Evolutionary conservation across 2,113 vertebrate species (phyloP).

Genomic region (Chloebia gouldiae): DNA sequence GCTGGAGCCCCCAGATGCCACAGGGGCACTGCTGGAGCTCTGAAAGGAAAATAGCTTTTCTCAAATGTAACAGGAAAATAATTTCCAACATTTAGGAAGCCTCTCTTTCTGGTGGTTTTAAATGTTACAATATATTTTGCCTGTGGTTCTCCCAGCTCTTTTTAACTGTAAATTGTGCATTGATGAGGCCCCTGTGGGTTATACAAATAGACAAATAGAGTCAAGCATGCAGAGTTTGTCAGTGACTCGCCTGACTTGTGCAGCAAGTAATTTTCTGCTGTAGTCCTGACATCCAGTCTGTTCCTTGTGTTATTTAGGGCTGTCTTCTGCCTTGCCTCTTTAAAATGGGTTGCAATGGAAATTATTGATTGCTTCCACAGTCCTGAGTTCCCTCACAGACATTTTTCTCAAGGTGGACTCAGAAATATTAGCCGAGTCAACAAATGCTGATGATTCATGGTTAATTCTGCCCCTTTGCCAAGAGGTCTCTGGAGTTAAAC

Average conservation of each 20-base stretch:
- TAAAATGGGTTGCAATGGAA: conserved; percentile 14
- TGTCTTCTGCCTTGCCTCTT: conserved; percentile 12
- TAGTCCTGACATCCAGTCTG: not conserved
- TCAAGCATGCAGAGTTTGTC: not conserved
- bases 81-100: not conserved
- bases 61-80: not conserved
- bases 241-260: not conserved
- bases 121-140: not conserved
- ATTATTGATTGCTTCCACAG: conserved; percentile 27
- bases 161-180: not conserved
- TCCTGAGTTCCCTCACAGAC: not conserved
- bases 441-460: conserved; percentile 50
- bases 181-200: not conserved
- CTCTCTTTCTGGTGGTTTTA: not conserved
- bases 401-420: conserved; percentile 39
- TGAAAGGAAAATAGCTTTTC: not conserved
- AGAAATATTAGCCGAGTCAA: not conserved
- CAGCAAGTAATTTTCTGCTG: conserved; percentile 25
- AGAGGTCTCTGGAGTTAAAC: not conserved
- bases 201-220: conserved; percentile 25
- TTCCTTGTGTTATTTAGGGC: conserved; percentile 40
- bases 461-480: not conserved
- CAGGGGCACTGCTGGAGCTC: not conserved
- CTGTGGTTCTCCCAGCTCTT: not conserved
- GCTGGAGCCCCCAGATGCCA: not conserved